phyloP scores from a whole-genome alignment of 2,888 invertebrate species.

The Augiades crinisus region DNA sequence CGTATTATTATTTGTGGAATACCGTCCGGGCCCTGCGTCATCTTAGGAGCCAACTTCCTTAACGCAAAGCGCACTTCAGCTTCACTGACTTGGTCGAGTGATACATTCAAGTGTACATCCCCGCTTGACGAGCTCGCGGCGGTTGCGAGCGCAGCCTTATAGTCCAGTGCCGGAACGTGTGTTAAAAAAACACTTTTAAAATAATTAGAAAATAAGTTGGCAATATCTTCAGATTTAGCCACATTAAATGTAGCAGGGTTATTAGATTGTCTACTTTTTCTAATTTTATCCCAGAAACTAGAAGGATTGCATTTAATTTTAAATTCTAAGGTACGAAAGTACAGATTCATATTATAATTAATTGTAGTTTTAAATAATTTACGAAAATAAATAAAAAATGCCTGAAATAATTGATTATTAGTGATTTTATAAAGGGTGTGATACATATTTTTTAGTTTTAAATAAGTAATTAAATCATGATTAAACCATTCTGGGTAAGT shows the following conservation, averaged over 20 bases:
- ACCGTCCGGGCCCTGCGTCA: constrained; percentile 4
- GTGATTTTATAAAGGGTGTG: not conserved
- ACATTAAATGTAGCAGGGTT: too few species aligned
- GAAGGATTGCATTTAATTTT: too few species aligned
- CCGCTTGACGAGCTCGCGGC: too few species aligned
- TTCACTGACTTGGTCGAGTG: too few species aligned
- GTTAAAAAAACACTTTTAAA: too few species aligned
- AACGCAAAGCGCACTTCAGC: not conserved
- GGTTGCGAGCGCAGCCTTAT: too few species aligned
- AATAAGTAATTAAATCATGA: not conserved
- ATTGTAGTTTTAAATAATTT: not conserved
- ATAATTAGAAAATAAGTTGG: too few species aligned
- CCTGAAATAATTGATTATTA: not conserved
- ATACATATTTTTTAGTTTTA: not conserved
- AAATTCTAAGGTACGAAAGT: not conserved
- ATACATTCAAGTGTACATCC: too few species aligned
- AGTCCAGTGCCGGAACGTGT: too few species aligned
- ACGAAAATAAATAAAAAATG: not conserved
- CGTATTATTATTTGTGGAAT: not conserved
- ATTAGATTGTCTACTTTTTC: too few species aligned
- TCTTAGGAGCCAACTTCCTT: not conserved
- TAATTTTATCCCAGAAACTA: too few species aligned
- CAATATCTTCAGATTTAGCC: too few species aligned
- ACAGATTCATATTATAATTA: not conserved
- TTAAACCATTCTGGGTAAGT: not conserved